Evolutionary conservation across 1,140 invertebrate species (phyloP), one percentile per base, ranked within the genome.

Genomic region (Battus philenor): DNA sequence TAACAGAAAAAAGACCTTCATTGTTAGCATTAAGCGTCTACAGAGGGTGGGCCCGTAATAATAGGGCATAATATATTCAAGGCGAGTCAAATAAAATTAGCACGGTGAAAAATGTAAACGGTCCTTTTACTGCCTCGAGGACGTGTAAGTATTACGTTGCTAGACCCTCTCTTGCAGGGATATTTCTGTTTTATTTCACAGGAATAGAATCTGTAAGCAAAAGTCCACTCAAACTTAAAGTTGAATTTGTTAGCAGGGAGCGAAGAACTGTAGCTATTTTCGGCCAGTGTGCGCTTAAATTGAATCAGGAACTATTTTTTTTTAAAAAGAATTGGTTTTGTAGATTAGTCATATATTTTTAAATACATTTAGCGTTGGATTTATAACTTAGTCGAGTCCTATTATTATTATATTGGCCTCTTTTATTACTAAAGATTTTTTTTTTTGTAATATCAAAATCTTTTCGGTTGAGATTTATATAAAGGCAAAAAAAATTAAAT

Each of bases 91-190:
- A 85, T 82, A 81, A 85, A 85, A 84, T 84, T 80, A 84, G 80
- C 69, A 81, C 75, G 76, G 67, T 82, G 71, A 85, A 85, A 85
- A 82, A 85, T 85, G 76, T 85, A 79, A 82, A 78, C 76, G 76
- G 64, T 61, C 67, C 66, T 74, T 76, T 81, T 77, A 77, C 63
- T 61, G 64, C 59, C 67, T 60, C 53, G 66, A 68, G 61, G 69
- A 80, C 80, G 78, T 81, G 77, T 73, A 80, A 80, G 77, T 66
- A 76, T 81, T 80, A 77, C 60, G 53, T 46, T 54, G 52, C 54
- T n/a, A 27, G 38, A 29, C 24, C 38, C 36, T 39, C 36, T 8
- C 38, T 26, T 13, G 13, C 38, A 27, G 12, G 13, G 24, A 41
- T 41, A 41, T 41, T 41, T 29, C 36, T 27, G 36, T 26, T 41